Evolutionary conservation across 2,888 invertebrate genomes (phyloP).

Genomic region (Macrostomum cliftonense): DNA sequence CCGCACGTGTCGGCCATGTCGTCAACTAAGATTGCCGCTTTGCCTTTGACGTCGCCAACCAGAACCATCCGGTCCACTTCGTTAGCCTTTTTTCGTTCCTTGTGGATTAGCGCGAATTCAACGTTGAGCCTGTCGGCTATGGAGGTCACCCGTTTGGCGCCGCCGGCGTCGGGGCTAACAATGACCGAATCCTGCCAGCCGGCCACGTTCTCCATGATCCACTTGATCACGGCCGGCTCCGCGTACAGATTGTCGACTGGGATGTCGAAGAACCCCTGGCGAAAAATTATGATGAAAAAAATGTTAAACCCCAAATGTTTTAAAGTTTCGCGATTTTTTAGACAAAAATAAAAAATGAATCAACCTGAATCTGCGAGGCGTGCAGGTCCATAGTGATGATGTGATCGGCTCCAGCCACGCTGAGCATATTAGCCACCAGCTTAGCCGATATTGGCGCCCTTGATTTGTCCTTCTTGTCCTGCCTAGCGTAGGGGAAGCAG

Average conservation of each 20-base stretch:
- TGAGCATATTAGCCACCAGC: slow-evolving; percentile 79
- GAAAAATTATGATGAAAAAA: too few species aligned
- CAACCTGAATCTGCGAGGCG: slow-evolving; percentile 71
- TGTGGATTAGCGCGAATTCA: slow-evolving; percentile 85
- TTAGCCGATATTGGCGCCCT: slow-evolving; percentile 83
- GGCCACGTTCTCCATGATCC: slow-evolving; percentile 79
- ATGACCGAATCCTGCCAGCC: slow-evolving; percentile 82
- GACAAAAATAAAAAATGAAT: too few species aligned
- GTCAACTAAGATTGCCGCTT: slow-evolving; percentile 76
- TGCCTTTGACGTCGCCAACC: slow-evolving; percentile 77
- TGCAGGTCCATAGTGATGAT: slow-evolving; percentile 93
- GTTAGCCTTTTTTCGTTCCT: slow-evolving; percentile 81
- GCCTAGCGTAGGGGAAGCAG: slow-evolving; percentile 81
- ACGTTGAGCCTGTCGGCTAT: slow-evolving; percentile 78
- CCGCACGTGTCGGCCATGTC: slow-evolving; percentile 95
- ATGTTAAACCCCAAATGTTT: too few species aligned
- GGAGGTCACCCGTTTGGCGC: slow-evolving; percentile 75
- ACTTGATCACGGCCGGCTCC: slow-evolving; percentile 79
- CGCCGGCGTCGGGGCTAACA: slow-evolving; percentile 85
- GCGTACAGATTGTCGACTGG: slow-evolving; percentile 89
- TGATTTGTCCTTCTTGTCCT: slow-evolving; percentile 49
- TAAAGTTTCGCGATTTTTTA: too few species aligned
- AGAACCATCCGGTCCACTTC: slow-evolving; percentile 89
- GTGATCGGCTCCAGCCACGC: slow-evolving; percentile 81
- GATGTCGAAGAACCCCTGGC: slow-evolving; percentile 73